Conservation (phyloP, 2,113 vertebrate genomes). For the Dasyurus viverrinus region DNA sequence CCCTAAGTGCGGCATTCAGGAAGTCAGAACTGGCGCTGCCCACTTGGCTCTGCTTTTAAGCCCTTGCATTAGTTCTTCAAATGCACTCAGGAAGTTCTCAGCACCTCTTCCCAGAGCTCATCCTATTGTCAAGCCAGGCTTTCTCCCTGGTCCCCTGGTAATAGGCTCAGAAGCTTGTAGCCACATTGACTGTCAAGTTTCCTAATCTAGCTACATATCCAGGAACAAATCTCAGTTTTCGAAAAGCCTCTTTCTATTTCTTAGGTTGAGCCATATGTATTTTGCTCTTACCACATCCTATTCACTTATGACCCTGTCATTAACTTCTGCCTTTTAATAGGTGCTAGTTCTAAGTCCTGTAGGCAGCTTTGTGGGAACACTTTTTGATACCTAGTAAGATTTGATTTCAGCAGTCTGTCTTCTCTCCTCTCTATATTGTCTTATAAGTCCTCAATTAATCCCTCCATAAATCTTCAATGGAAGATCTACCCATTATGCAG, state of each 20-base stretch:
- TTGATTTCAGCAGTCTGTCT: not conserved
- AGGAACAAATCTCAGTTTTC: not conserved
- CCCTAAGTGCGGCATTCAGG: not conserved
- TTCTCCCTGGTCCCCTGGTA: not conserved
- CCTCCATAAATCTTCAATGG: not conserved
- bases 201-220: slow-evolving; percentile 16
- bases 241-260: slow-evolving; percentile 27
- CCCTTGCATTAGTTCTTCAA: slow-evolving; percentile 28
- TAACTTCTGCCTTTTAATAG: not conserved
- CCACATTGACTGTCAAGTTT: fast-evolving
- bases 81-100: slow-evolving; percentile 25
- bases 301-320: not conserved
- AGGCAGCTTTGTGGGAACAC: not conserved
- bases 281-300: slow-evolving; percentile 4
- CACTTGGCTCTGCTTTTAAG: not conserved
- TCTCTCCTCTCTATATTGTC: not conserved
- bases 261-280: slow-evolving; percentile 16
- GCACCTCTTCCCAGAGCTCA: slow-evolving; percentile 41
- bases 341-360: not conserved
- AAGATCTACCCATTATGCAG: not conserved
- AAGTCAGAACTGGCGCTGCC: slow-evolving; percentile 12
- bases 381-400: not conserved
- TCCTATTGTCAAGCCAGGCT: slow-evolving; percentile 32
- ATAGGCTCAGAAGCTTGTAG: slow-evolving; percentile 44
- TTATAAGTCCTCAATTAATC: not conserved